These are phyloP conservation scores for Galeruca laticollis DNA, from an alignment of 2,888 invertebrate genomes.

Conservation along the genomic window DNA sequence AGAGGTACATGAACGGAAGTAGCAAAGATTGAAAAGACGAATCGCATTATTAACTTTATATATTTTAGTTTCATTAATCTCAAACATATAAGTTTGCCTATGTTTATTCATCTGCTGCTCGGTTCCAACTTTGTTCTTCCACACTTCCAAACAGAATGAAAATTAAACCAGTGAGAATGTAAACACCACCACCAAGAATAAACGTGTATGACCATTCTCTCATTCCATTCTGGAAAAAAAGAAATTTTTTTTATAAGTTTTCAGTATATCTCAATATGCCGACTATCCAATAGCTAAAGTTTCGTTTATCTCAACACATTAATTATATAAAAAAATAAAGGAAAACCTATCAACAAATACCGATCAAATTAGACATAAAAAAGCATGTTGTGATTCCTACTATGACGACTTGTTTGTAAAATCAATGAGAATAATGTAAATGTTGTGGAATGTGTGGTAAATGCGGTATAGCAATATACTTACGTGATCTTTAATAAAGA, in stretches of 20 bases:
- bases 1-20: background rate
- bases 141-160: conserved; percentile 64
- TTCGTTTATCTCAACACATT: too few species aligned
- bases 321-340: too few species aligned
- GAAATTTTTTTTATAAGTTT: conserved; percentile 1
- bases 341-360: too few species aligned
- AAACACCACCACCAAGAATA: conserved; percentile 62
- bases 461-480: conserved; percentile 27
- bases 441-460: conserved; percentile 1
- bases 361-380: too few species aligned
- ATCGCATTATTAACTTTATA: background rate
- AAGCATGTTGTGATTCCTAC: too few species aligned
- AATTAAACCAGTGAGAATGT: conserved; percentile 60
- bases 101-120: conserved; percentile 36
- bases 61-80: background rate
- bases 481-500: conserved; percentile 48
- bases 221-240: conserved; percentile 61
- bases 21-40: background rate
- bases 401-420: too few species aligned
- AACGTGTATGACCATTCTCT: conserved; percentile 64
- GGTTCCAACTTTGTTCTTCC: conserved; percentile 64
- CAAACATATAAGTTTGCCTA: background rate
- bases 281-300: too few species aligned
- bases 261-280: too few species aligned
- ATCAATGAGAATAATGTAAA: too few species aligned